Base-by-base conservation (phyloP, 2,797 vertebrate species). In the Sebastes diaconus region DNA sequence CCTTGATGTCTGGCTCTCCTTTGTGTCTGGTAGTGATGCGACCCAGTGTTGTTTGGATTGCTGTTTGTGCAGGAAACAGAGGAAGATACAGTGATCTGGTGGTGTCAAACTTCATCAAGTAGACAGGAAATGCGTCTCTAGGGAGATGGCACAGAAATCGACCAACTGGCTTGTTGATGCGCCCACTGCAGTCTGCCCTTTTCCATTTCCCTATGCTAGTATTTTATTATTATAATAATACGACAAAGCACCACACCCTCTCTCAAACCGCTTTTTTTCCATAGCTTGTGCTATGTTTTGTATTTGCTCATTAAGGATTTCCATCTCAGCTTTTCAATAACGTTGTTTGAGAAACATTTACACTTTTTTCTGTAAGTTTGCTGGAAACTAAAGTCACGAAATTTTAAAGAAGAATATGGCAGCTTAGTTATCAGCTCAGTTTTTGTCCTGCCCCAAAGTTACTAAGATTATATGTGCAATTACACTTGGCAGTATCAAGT, bases 1-100 rank as follows among this genome's bases (percentile, higher is more conserved):
- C 89, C 75, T 68, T 14, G 79, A 65, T 87, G 78, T 42, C 85
- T 79, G 81, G 16, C 75, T 88, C 54, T 77, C 66, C 90, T 94
- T 90, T 93, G 91, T 94, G 91, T 92, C 83, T 90, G 73, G 9
- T 70, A 25, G 66, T 32, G 68, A 60, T 61, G 36, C 32, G 9
- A 16, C 55, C n/a, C 69, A 36, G 25, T 42, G 68, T 78, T 59
- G 70, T 66, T 66, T 72, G 61, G 75, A 54, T 63, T 66, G 72
- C 52, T 78, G 77, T 83, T 80, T 83, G 59, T 77, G 81, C 65
- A 72, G 76, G 83, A 91, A 91, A 90, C 22, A 0, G 66, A 36
- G 66, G 29, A 60, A 75, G 81, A 79, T 75, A 20, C 70, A 71
- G 54, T 75, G 58, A 77, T 84, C 73, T 68, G 30, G 22, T 69